These are phyloP conservation scores for Tolmerus cingulatus DNA, from an alignment of 2,888 invertebrate species.

Conservation along the genomic window DNA sequence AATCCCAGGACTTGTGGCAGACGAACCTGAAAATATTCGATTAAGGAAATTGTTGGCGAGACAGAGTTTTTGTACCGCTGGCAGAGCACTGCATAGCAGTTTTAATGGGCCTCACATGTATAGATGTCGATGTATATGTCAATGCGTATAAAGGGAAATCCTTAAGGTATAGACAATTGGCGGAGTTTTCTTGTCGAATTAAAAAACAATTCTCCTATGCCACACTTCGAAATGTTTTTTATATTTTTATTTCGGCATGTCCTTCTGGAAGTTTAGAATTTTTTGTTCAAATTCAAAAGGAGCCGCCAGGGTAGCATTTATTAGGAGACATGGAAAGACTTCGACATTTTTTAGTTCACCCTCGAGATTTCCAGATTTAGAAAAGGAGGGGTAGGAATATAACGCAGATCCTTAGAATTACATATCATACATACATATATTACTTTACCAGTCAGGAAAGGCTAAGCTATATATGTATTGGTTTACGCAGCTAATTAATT, in stretches of 20 bases:
- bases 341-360: neutral
- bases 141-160: neutral
- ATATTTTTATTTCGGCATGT: neutral
- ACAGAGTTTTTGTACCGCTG: slow-evolving; percentile 9
- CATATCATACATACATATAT: too few relatives aligned
- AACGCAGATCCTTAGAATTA: too few relatives aligned
- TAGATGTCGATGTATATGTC: neutral
- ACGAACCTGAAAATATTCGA: slow-evolving; percentile 43
- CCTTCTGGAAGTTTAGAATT: neutral
- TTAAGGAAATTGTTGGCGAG: slow-evolving; percentile 42
- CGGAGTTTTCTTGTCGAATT: neutral
- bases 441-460: too few relatives aligned
- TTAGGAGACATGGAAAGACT: neutral
- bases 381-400: too few relatives aligned
- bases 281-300: neutral
- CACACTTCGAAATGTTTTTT: neutral
- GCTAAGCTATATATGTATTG: too few relatives aligned
- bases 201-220: neutral
- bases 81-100: neutral
- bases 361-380: too few relatives aligned
- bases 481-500: too few relatives aligned
- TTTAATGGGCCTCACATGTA: neutral
- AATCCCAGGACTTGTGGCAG: slow-evolving; percentile 28
- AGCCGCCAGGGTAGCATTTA: neutral
- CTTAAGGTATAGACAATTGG: neutral